Evolutionary conservation across 1,140 invertebrate genomes (phyloP), one percentile per base, ranked within the genome.

Genomic region (Lerema accius): DNA sequence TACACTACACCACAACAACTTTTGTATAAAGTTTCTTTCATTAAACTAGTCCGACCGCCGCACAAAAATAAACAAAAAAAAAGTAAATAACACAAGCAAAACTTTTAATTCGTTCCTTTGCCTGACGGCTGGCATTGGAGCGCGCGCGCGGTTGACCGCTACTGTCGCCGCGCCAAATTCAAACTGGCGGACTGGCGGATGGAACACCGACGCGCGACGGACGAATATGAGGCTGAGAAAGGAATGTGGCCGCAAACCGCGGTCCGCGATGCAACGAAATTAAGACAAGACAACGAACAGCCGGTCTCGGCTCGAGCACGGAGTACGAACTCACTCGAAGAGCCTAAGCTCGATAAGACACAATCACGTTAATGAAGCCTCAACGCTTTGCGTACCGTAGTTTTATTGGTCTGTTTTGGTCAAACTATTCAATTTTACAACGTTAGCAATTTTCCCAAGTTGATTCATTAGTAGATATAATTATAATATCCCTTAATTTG

Each of bases 151-250:
- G 66, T 73, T 80, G 82, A 79, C 72, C 81, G 72, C 74, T 76
- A 69, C 70, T 65, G 77, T 78, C 68, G 66, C 67, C 82, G 83
- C 86, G 86, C 86, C 80, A 86, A 89, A 81, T 89, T 89, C 78
- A 77, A 89, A 89, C 80, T 84, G 79, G 19, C 59, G 50, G 15
- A 4, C 17, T 11, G 19, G 2, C 5, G 19, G 19, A 2, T 23
- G 19, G 19, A n/a, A n/a, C n/a, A n/a, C n/a, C n/a, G 17, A 11
- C 45, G 15, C 65, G 63, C 63, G 73, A 46, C 65, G 65, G 19
- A 68, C 40, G 45, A 48, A 28, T 19, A 13, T 49, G 58, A 58
- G 53, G 28, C 28, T 32, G 56, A 53, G 35, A 51, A 39, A 51
- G 58, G 63, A 76, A 73, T 76, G 65, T 70, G 68, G 63, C 56